Evolutionary conservation across 2,797 vertebrate species (phyloP), one percentile per base, ranked within the genome.

Genomic region (Geotrypetes seraphini): DNA sequence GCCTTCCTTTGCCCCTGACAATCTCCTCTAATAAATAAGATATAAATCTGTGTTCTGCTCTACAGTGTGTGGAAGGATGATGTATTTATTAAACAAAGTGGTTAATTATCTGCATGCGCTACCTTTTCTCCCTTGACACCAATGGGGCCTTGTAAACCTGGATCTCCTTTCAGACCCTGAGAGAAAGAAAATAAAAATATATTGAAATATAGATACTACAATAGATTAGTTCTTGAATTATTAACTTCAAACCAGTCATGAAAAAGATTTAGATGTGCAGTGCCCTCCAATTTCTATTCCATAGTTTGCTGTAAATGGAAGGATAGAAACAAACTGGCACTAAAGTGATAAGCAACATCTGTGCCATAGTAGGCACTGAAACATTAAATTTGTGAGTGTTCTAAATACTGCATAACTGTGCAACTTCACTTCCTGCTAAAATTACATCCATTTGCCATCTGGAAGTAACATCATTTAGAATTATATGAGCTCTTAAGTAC

Each of bases 101-200:
- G n/a, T 11, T 34, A 16, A 34, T 34, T 8, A 25, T 11, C 30
- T 25, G 22, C 20, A 25, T 31, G 27, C 11, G 19, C 19, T 83
- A 94, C 91, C 88, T 92, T 89, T 71, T 85, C 82, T 85, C 91
- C 90, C 79, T 86, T 89, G 4, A 65, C 65, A 49, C 91, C 90
- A 58, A 63, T 34, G 39, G 62, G 62, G 63, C 90, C 90, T 53
- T 46, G 63, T 63, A 60, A 63, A 44, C 88, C 91, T 45, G 65
- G 55, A 57, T 89, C 87, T 49, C 89, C 89, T 82, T 90, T 91
- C 27, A 84, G 64, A 69, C 90, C 89, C 92, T 94, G 49, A 33
- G 36, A 25, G 69, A 76, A 55, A 61, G 68, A 65, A 12, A 69
- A 25, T 63, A 45, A 70, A 64, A 46, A 42, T 44, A 43, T 26